phyloP scores from a whole-genome alignment of 1,140 invertebrate species.

The Drosophila lacertosa region DNA sequence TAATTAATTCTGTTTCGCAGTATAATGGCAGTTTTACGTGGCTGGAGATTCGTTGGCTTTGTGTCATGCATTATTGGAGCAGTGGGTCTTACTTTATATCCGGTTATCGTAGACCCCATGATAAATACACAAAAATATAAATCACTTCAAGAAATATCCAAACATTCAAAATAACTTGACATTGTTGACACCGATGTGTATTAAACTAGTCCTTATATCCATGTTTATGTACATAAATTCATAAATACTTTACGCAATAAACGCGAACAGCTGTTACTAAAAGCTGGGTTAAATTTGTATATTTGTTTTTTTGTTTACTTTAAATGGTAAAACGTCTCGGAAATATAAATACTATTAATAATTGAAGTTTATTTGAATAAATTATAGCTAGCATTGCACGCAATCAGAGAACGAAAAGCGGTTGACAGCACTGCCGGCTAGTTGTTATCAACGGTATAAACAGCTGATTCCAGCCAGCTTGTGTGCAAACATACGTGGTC shows the following conservation, averaged over 20 bases:
- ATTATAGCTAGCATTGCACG: neutral
- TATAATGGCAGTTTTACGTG: conserved; percentile 84
- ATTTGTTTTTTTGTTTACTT: neutral
- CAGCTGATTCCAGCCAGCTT: conserved; percentile 33
- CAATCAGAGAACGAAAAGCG: neutral
- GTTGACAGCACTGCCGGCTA: conserved; percentile 26
- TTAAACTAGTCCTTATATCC: neutral
- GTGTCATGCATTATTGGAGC: conserved; percentile 86
- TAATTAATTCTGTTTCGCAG: conserved; percentile 37
- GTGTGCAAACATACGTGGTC: conserved; percentile 25
- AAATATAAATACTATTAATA: neutral
- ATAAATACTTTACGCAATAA: conserved; percentile 5
- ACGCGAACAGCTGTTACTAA: conserved; percentile 2
- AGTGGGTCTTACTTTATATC: conserved; percentile 86
- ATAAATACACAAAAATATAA: conserved; percentile 87
- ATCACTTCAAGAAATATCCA: conserved; percentile 79
- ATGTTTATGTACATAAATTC: neutral
- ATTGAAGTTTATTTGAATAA: neutral
- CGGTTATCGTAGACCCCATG: conserved; percentile 88
- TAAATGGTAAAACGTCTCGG: no score
- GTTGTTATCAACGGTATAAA: conserved; percentile 14
- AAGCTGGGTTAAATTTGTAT: neutral
- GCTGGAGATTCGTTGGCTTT: conserved; percentile 87
- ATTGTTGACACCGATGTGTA: neutral
- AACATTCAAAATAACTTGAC: conserved; percentile 24